phyloP scores from a whole-genome alignment of 2,113 vertebrate genomes.

The Paramormyrops kingsleyae region DNA sequence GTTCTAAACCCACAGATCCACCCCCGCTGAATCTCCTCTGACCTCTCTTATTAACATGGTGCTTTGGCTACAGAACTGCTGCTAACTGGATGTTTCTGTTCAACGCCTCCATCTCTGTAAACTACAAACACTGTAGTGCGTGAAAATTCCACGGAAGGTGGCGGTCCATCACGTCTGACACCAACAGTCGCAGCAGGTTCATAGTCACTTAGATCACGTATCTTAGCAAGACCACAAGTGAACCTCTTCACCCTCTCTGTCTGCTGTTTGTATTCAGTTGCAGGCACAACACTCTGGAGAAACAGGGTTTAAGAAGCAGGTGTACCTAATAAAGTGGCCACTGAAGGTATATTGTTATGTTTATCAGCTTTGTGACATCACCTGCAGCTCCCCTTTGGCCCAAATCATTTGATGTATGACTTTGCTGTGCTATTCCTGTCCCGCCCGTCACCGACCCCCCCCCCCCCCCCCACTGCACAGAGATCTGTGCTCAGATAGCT shows the following conservation, averaged over 20 bases:
- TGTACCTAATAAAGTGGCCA: background rate
- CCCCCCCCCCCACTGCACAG: conserved; percentile 32
- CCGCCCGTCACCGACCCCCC: conserved; percentile 43
- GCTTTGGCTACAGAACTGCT: background rate
- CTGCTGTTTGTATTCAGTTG: background rate
- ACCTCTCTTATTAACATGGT: background rate
- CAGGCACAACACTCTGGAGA: background rate
- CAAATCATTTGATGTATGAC: conserved; percentile 51
- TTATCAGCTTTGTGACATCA: conserved; percentile 33
- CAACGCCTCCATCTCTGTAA: background rate
- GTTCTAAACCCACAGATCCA: background rate
- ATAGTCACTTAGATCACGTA: background rate
- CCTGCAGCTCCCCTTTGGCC: conserved; percentile 41
- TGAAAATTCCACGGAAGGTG: background rate
- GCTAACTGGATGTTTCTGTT: background rate
- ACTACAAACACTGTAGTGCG: background rate
- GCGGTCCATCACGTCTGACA: background rate
- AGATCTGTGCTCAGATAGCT: conserved; percentile 24
- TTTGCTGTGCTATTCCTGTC: conserved; percentile 61
- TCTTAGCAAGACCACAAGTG: background rate
- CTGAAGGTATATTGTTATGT: background rate
- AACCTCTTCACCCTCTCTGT: background rate
- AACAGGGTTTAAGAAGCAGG: background rate
- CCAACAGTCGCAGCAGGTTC: background rate
- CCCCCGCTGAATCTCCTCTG: background rate